Conservation (phyloP, 2,797 vertebrate genomes). For the Peromyscus eremicus region DNA sequence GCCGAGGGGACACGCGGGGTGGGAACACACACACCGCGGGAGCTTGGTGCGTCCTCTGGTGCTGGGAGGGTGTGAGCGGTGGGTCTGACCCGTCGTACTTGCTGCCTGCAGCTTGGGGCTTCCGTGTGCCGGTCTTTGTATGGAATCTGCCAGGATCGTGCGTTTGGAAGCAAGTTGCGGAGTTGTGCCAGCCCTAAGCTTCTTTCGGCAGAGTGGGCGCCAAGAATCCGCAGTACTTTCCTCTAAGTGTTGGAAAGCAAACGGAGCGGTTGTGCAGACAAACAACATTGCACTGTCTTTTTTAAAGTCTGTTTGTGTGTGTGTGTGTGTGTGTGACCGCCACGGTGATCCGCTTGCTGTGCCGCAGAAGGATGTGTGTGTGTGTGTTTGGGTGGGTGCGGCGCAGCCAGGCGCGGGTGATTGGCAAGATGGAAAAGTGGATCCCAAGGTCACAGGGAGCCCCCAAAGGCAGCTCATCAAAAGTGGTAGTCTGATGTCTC, state of each 20-base stretch:
- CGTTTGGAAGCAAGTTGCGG: slow-evolving; percentile 11
- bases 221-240: not conserved
- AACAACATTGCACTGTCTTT: not conserved
- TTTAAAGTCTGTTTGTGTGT: not conserved
- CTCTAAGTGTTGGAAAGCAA: slow-evolving; percentile 23
- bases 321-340: not conserved
- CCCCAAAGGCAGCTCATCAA: slow-evolving; percentile 23
- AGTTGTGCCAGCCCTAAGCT: slow-evolving; percentile 26
- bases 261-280: not conserved
- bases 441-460: slow-evolving; percentile 63
- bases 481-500: not conserved
- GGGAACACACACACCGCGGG: not conserved
- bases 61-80: not conserved
- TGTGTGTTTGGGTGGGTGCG: not conserved
- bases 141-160: not conserved
- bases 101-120: not conserved
- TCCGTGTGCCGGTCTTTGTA: not conserved
- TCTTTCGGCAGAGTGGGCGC: not conserved
- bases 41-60: not conserved
- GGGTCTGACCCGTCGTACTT: not conserved
- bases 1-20: not conserved
- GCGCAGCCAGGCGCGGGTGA: not conserved
- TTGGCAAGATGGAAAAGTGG: not conserved
- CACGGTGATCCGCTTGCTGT: not conserved
- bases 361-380: not conserved